Base-by-base conservation (phyloP, 2,113 vertebrate genomes). In the Corvus hawaiiensis region DNA sequence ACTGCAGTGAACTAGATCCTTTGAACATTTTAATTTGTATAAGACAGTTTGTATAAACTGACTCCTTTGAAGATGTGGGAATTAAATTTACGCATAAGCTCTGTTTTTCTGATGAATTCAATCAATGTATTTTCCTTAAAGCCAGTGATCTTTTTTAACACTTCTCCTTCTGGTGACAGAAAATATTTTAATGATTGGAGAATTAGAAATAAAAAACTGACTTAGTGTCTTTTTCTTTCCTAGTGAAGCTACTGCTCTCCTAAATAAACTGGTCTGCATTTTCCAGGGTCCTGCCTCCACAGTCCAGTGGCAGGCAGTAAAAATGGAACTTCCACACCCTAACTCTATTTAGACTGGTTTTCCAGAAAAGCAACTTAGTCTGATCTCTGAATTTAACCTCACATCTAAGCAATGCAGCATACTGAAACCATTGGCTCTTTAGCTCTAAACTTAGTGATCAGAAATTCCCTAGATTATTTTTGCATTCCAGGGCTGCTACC, bases 381-480 rank as follows among this genome's bases (percentile, higher is more conserved):
- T 93, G 80, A 94, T 83, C 68, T 80, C 62, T 62, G 84, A 89
- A 41, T 69, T 63, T 91, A 69, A 84, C 79, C 69, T 92, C 67
- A 72, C 54, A 32, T 80, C 63, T 84, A 88, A 84, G 83, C 74
- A 94, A n/a, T 63, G 52, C 20, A 78, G 39, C 58, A 81, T 71
- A 81, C 76, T 89, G 87, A 96, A 96, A 49, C 62, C 41, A 96
- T 87, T 97, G 95, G 77, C 48, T 95, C 56, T 97, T 95, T 83
- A 94, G 95, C 17, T 13, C 56, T 96, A 96, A 95, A 95, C 73
- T 75, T 92, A 86, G 77, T 43, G 4, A 88, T 67, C 88, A 94
- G 69, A 86, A 97, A 97, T 97, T 97, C 93, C 90, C 93, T 86
- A 84, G 91, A 93, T 95, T 86, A 94, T 85, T 97, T 97, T 96